phyloP scores from a whole-genome alignment of 2,888 invertebrate genomes.

The Timandra comae region DNA sequence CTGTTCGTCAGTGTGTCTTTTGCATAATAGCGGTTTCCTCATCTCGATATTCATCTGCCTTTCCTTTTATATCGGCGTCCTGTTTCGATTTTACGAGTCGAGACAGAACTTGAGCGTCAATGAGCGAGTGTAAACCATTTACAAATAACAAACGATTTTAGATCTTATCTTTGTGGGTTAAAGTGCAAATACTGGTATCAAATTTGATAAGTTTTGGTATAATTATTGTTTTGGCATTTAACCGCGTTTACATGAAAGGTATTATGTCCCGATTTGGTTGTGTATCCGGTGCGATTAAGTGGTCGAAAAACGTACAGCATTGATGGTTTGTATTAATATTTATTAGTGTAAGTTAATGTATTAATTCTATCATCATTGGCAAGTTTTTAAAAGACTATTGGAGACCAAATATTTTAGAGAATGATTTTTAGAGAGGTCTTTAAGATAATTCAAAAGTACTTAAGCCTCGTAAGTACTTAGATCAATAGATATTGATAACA shows the following conservation, averaged over 20 bases:
- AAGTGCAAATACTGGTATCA: constrained; percentile 10
- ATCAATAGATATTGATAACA: too few species aligned
- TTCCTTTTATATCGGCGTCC: constrained; percentile 59
- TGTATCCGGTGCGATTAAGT: constrained; percentile 68
- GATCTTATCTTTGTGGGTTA: constrained; percentile 27
- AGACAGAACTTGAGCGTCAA: constrained; percentile 45
- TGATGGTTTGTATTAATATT: too few species aligned
- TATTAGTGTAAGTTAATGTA: too few species aligned
- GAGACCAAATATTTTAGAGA: too few species aligned
- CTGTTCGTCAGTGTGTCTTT: constrained; percentile 32
- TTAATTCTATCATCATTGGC: too few species aligned
- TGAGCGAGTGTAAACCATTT: constrained; percentile 42
- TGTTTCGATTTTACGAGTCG: constrained; percentile 68
- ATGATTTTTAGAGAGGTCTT: too few species aligned
- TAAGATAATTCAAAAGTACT: too few species aligned
- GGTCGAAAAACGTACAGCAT: too few species aligned
- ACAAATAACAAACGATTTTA: constrained; percentile 25
- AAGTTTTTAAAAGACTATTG: too few species aligned
- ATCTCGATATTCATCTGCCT: constrained; percentile 66
- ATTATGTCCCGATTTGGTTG: constrained; percentile 53
- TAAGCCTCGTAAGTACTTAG: too few species aligned
- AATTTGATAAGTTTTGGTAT: constrained; percentile 31
- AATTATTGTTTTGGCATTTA: constrained; percentile 60
- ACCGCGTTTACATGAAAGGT: constrained; percentile 54
- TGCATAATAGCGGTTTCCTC: constrained; percentile 59